These are phyloP conservation scores for Zosterops lateralis DNA, from an alignment of 2,113 vertebrate species.

Conservation along the genomic window DNA sequence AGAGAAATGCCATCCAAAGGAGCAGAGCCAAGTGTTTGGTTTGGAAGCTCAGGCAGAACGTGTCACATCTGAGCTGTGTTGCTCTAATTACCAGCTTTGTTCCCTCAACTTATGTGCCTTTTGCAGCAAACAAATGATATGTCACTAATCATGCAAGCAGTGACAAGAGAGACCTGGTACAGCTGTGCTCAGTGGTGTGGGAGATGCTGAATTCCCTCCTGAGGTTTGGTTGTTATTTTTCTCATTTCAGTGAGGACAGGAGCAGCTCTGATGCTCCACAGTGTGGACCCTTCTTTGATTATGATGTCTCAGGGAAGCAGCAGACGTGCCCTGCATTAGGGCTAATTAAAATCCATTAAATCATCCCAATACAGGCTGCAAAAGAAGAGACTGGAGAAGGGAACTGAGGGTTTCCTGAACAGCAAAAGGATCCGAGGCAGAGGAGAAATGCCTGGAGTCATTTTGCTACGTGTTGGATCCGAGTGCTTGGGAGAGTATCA, in stretches of 20 bases:
- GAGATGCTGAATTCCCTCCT: neutral
- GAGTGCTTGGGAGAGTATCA: neutral
- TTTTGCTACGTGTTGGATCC: neutral
- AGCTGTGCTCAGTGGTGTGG: constrained; percentile 13
- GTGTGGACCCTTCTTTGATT: neutral
- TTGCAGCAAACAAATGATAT: constrained; percentile 44
- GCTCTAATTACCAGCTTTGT: constrained; percentile 44
- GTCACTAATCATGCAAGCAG: constrained; percentile 4
- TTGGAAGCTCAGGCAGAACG: constrained; percentile 38
- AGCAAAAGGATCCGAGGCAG: neutral
- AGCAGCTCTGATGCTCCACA: neutral
- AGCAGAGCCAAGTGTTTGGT: constrained; percentile 61
- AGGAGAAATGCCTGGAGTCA: neutral
- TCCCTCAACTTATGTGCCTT: constrained; percentile 10
- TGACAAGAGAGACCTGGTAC: neutral
- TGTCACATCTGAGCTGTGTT: constrained; percentile 7
- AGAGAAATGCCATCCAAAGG: constrained; percentile 53
- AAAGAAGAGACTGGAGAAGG: neutral
- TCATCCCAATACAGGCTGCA: neutral
- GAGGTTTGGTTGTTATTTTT: neutral
- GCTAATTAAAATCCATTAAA: constrained; percentile 3
- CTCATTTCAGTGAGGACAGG: neutral
- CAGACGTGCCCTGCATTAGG: neutral
- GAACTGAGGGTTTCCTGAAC: neutral
- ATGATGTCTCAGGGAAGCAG: neutral